phyloP scores from a whole-genome alignment of 2,888 invertebrate species.

The Ochropacha duplaris region DNA sequence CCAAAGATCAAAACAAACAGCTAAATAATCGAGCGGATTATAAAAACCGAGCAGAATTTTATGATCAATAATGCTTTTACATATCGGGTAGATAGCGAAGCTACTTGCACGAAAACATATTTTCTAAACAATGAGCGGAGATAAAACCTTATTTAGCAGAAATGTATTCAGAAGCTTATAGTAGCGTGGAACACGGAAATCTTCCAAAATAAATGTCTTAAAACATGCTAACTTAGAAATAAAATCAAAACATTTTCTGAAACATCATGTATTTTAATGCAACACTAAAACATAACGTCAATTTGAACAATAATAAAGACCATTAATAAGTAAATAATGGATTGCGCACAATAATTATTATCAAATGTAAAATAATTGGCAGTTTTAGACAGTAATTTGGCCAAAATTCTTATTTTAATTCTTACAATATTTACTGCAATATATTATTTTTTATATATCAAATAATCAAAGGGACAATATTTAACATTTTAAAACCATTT shows the following conservation, averaged over 20 bases:
- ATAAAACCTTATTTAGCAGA: conserved; percentile 31
- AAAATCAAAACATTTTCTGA: conserved; percentile 53
- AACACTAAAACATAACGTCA: conserved; percentile 74
- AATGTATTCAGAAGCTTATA: conserved; percentile 38
- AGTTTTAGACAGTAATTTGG: conserved; percentile 63
- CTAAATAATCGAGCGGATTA: conserved; percentile 29
- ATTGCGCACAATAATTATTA: conserved; percentile 42
- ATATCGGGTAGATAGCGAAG: conserved; percentile 41
- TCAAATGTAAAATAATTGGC: conserved; percentile 64
- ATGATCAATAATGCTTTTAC: conserved; percentile 20
- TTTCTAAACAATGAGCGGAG: conserved; percentile 31
- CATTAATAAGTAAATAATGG: conserved; percentile 52
- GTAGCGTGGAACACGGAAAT: conserved; percentile 58
- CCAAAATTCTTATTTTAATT: conserved; percentile 46
- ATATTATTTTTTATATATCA: not conserved
- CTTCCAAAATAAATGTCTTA: conserved; percentile 81
- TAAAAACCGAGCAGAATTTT: conserved; percentile 20
- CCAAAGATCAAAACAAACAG: conserved; percentile 51
- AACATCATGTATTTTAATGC: conserved; percentile 75
- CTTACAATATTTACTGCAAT: conserved; percentile 23
- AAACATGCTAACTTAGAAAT: conserved; percentile 54
- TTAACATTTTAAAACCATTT: not conserved
- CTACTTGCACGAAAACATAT: conserved; percentile 75
- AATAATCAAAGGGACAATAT: not conserved
- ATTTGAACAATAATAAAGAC: conserved; percentile 55